A percentile compares a stretch with the other conserved stretches of the same genome.
Evolutionary conservation across 92 coral and sea anemone species (phyloP).

Genomic region (Anthopleura xanthogrammica): DNA sequence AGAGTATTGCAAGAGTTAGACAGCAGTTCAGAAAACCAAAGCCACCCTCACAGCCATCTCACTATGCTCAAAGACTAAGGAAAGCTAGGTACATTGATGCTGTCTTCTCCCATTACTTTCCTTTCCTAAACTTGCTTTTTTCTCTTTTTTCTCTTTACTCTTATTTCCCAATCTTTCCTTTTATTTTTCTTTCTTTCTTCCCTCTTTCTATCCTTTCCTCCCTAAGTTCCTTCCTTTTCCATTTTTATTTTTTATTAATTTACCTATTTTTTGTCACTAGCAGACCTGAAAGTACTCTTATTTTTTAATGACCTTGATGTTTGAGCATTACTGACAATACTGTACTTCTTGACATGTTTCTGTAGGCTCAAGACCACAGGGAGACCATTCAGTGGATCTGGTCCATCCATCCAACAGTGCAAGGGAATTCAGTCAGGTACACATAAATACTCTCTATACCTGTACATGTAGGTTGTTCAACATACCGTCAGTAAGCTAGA

Average conservation of each 20-base stretch:
- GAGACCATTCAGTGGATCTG: constrained; percentile 76
- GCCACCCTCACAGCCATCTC: constrained; percentile 22
- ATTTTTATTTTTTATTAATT: too few relatives aligned
- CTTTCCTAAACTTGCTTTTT: too few relatives aligned
- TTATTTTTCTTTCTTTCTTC: too few relatives aligned
- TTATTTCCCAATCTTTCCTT: too few relatives aligned
- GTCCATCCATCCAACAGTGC: constrained; percentile 68
- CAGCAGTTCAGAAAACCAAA: constrained; percentile 43
- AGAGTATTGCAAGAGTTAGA: constrained; percentile 49
- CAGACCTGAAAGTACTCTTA: neutral
- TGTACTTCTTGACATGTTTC: neutral
- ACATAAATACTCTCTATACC: neutral
- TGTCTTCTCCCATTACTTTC: too few relatives aligned
- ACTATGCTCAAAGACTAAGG: constrained; percentile 30
- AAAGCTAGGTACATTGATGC: constrained; percentile 42
- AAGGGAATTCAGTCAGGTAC: constrained; percentile 73
- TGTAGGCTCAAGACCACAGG: constrained; percentile 62
- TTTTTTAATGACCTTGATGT: too few relatives aligned
- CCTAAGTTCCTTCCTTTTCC: too few relatives aligned
- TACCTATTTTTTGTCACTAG: neutral
- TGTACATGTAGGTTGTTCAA: neutral
- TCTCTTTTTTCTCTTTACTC: too few relatives aligned
- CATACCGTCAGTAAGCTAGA: neutral
- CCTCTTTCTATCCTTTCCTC: too few relatives aligned
- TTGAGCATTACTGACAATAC: too few relatives aligned